These are phyloP conservation scores for Ornithoptera priamus DNA, from an alignment of 2,888 invertebrate species.

Conservation along the genomic window DNA sequence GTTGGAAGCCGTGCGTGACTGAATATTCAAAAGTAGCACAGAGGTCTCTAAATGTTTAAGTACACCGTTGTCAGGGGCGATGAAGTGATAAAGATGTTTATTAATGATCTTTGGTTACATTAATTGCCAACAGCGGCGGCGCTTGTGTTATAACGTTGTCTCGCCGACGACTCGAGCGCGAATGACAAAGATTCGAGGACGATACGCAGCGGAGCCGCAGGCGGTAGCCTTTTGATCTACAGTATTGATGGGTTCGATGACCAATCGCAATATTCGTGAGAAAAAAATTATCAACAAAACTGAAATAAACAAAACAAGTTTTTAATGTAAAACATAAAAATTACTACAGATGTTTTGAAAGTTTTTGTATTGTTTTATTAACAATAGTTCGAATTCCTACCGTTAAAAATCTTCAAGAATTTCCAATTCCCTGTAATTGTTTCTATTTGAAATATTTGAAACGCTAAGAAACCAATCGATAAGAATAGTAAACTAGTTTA, in stretches of 20 bases:
- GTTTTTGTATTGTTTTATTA: not conserved
- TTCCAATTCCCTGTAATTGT: constrained; percentile 17
- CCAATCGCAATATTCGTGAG: constrained; percentile 68
- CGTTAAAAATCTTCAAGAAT: constrained; percentile 3
- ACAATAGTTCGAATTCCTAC: not conserved
- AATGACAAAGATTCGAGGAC: constrained; percentile 72
- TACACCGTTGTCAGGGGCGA: constrained; percentile 68
- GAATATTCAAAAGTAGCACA: constrained; percentile 66
- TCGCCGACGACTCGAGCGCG: constrained; percentile 59
- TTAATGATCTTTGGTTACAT: constrained; percentile 77
- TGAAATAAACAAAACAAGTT: not conserved
- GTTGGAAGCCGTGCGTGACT: constrained; percentile 70
- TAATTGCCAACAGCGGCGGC: constrained; percentile 77
- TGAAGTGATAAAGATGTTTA: constrained; percentile 78
- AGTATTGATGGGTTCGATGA: constrained; percentile 63
- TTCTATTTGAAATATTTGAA: constrained; percentile 32
- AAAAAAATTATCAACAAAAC: constrained; percentile 26
- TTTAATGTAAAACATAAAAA: not conserved
- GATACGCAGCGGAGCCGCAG: constrained; percentile 59
- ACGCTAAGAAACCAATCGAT: constrained; percentile 40
- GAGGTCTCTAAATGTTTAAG: constrained; percentile 65
- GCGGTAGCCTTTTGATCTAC: constrained; percentile 66
- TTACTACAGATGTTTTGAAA: not conserved
- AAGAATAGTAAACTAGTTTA: constrained; percentile 55
- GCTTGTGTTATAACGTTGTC: constrained; percentile 64